Conservation (phyloP, 53 echinoderm and acorn worm genomes). For the Crossaster papposus region DNA sequence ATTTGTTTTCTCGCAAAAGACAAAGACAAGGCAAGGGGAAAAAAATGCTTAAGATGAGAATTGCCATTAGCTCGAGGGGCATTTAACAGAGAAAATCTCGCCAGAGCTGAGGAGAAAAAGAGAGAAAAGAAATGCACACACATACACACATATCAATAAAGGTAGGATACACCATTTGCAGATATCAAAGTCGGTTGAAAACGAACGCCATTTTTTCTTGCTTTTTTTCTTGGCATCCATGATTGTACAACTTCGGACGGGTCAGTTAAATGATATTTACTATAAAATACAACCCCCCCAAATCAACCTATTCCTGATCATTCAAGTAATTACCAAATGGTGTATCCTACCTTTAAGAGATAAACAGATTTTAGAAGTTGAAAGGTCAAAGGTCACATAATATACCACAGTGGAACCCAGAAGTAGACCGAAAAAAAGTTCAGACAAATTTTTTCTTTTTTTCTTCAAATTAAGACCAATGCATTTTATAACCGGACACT, state of each 20-base stretch:
- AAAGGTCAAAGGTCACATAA: slow-evolving; percentile 31
- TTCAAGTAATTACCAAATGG: no score
- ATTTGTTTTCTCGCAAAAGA: neutral
- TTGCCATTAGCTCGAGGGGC: neutral
- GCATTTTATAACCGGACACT: no score
- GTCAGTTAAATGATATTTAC: no score
- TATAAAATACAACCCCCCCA: no score
- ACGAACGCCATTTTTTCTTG: no score
- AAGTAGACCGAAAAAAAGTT: slow-evolving; percentile 17
- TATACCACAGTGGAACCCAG: slow-evolving; percentile 7
- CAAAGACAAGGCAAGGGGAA: neutral
- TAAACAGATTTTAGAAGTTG: slow-evolving; percentile 20
- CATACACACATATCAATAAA: neutral
- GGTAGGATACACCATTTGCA: no score
- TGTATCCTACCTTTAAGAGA: slow-evolving; percentile 24
- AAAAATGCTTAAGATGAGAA: neutral
- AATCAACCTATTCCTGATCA: no score
- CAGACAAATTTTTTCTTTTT: neutral
- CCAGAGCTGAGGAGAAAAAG: neutral
- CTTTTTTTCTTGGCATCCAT: no score
- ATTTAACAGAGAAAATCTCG: neutral
- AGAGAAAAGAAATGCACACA: neutral
- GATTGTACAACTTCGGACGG: no score
- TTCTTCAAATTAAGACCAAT: neutral
- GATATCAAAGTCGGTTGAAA: no score